Evolutionary conservation across 1,140 invertebrate genomes (phyloP).

Genomic region (Papilio polyxenes): DNA sequence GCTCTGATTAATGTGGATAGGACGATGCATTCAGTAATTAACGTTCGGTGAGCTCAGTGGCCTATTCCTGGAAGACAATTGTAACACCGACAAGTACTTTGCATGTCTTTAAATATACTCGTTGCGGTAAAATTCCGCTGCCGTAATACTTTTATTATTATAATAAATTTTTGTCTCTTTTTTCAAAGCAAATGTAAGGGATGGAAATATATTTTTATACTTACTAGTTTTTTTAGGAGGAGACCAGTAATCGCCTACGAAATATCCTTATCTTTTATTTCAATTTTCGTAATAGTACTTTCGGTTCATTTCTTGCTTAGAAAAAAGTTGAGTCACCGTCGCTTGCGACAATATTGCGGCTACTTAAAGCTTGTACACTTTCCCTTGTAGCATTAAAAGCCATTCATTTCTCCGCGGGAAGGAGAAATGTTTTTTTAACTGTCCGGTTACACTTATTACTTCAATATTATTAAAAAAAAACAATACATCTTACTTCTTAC

Average conservation of each 20-base stretch:
- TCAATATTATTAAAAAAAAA: no score
- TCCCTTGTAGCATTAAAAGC: neutral
- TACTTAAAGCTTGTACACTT: no score
- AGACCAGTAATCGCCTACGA: no score
- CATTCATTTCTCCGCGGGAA: neutral
- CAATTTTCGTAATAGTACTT: no score
- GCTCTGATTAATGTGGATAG: conserved; percentile 46
- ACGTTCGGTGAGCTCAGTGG: conserved; percentile 43
- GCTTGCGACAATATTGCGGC: neutral
- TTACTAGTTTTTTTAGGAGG: no score
- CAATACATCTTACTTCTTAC: no score
- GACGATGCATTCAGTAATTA: conserved; percentile 46
- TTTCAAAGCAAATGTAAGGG: neutral
- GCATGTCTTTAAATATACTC: conserved; percentile 21
- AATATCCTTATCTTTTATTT: no score
- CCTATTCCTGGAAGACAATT: conserved; percentile 46
- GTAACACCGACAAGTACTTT: conserved; percentile 25
- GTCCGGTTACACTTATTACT: no score
- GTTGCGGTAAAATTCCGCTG: no score
- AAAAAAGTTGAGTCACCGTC: no score
- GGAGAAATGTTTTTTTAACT: neutral
- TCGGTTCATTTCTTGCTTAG: no score
- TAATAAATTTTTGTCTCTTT: neutral
- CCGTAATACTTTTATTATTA: no score
- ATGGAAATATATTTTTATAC: neutral